A percentile compares a stretch with the other conserved stretches of the same genome.
Conservation (phyloP, 2,888 invertebrate species). For the Apomyelois bistriatella region DNA sequence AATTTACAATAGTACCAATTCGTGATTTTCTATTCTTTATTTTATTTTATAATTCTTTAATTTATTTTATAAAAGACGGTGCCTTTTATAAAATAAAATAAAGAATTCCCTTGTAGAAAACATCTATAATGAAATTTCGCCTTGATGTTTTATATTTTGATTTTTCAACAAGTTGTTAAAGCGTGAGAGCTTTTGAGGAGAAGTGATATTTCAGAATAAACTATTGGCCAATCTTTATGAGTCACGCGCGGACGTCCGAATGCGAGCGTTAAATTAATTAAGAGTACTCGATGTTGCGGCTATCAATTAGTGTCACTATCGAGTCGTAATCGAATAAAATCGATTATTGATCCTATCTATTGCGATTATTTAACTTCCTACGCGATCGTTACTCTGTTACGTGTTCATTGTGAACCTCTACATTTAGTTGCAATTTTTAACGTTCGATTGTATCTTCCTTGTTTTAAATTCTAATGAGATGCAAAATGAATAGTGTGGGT, state of each 20-base stretch:
- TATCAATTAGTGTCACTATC: conserved; percentile 61
- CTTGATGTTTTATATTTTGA: too few species aligned
- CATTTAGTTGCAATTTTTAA: conserved; percentile 34
- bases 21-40: too few species aligned
- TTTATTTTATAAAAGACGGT: too few species aligned
- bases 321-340: conserved; percentile 49
- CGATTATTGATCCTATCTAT: conserved; percentile 40
- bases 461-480: neutral
- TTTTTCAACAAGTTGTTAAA: too few species aligned
- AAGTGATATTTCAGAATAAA: too few species aligned
- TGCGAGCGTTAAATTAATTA: conserved; percentile 54
- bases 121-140: too few species aligned
- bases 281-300: conserved; percentile 50
- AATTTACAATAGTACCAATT: too few species aligned
- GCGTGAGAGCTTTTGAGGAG: too few species aligned
- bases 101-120: too few species aligned
- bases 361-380: conserved; percentile 43
- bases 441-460: neutral
- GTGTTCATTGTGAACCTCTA: conserved; percentile 32
- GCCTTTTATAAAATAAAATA: too few species aligned
- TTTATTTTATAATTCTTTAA: too few species aligned
- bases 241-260: conserved; percentile 34
- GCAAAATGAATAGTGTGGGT: neutral
- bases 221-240: conserved; percentile 37
- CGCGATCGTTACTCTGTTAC: conserved; percentile 42